Evolutionary conservation across 2,888 invertebrate genomes (phyloP).

Genomic region (Pterostichus madidus): DNA sequence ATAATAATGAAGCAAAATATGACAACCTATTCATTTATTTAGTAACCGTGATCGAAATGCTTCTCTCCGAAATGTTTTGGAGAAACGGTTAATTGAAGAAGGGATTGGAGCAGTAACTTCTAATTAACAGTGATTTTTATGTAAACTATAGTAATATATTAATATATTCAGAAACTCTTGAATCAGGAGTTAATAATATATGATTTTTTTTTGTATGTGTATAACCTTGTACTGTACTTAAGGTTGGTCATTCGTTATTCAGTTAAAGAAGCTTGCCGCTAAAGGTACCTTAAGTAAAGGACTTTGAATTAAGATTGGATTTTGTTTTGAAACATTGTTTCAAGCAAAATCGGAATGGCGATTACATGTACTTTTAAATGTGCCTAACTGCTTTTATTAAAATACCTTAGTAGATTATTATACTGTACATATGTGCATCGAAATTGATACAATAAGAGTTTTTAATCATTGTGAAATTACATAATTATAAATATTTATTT

Average conservation of each 20-base stretch:
- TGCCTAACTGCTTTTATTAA: conserved; percentile 55
- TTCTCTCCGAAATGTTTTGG: background rate
- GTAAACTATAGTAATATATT: conserved; percentile 38
- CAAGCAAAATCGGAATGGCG: conserved; percentile 6
- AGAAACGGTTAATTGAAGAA: background rate
- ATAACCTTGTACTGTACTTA: conserved; percentile 49
- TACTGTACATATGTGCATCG: conserved; percentile 52
- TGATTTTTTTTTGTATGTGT: conserved; percentile 50
- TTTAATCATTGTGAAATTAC: conserved; percentile 1
- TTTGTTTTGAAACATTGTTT: conserved; percentile 1
- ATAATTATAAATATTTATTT: conserved; percentile 36
- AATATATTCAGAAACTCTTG: conserved; percentile 47
- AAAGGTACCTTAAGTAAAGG: conserved; percentile 48
- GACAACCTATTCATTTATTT: background rate
- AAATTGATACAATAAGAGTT: conserved; percentile 52
- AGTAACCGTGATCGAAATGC: conserved; percentile 9
- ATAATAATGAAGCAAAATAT: background rate
- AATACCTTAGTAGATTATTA: conserved; percentile 42
- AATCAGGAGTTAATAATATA: conserved; percentile 45
- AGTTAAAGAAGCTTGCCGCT: conserved; percentile 36
- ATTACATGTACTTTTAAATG: conserved; percentile 48
- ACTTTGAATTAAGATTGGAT: conserved; percentile 8
- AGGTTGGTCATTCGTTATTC: conserved; percentile 24
- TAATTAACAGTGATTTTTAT: conserved; percentile 39
- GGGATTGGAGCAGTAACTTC: conserved; percentile 12